These are phyloP conservation scores for Orientallactaga bullata DNA, from an alignment of 2,113 vertebrate genomes.

Conservation along the genomic window DNA sequence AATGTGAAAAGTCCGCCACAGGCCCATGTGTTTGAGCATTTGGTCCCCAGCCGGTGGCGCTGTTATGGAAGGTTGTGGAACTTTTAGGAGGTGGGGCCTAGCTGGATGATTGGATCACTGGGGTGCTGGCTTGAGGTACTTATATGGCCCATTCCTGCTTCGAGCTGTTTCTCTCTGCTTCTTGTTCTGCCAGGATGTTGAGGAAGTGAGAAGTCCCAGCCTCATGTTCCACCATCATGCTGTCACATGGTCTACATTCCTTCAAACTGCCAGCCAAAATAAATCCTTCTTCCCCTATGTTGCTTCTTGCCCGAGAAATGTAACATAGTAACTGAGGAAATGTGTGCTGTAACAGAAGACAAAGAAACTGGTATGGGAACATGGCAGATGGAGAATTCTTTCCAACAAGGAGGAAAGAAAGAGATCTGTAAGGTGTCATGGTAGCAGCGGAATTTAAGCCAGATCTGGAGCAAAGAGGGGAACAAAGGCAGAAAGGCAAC, in stretches of 20 bases:
- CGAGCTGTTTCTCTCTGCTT: neutral
- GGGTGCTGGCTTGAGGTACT: neutral
- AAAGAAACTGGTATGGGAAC: neutral
- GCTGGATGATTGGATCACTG: neutral
- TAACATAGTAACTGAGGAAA: neutral
- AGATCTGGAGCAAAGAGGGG: neutral
- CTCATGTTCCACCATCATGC: neutral
- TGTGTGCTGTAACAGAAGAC: neutral
- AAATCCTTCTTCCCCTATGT: neutral
- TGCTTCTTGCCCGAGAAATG: neutral
- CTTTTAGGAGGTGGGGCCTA: neutral
- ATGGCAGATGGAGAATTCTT: neutral
- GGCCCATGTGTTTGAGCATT: neutral
- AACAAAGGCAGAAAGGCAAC: neutral
- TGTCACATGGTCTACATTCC: fast-evolving
- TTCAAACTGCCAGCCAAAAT: too few relatives aligned
- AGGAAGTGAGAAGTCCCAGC: neutral
- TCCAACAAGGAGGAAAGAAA: neutral
- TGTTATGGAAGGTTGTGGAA: neutral
- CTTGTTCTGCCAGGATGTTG: neutral
- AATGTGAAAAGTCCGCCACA: neutral
- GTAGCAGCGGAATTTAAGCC: neutral
- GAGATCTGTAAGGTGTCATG: neutral
- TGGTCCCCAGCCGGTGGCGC: neutral
- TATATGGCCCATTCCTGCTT: neutral